Evolutionary conservation across 2,797 vertebrate species (phyloP).

Genomic region (Cetoscarus ocellatus): DNA sequence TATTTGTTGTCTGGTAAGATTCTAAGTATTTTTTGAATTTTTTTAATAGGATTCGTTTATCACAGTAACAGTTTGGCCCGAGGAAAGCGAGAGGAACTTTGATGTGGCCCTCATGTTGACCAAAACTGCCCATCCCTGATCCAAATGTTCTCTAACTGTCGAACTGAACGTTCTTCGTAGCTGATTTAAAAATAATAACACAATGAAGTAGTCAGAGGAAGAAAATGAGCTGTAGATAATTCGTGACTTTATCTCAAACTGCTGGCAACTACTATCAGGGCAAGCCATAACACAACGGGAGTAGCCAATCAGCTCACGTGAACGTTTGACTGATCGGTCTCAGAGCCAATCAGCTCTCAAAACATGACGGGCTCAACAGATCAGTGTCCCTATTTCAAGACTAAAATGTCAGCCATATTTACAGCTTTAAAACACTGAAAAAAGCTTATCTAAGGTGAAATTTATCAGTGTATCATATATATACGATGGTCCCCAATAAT

Average conservation of each 20-base stretch:
- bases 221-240: slow-evolving; percentile 43
- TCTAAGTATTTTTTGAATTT: no score
- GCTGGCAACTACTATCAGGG: slow-evolving; percentile 37
- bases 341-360: slow-evolving; percentile 72
- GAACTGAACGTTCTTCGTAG: neutral
- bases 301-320: slow-evolving; percentile 74
- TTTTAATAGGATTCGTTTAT: no score
- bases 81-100: no score
- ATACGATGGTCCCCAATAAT: no score
- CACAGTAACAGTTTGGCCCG: no score
- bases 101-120: no score
- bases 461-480: neutral
- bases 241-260: slow-evolving; percentile 62
- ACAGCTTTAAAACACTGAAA: slow-evolving; percentile 71
- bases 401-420: slow-evolving; percentile 90
- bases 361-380: slow-evolving; percentile 59
- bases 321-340: slow-evolving; percentile 39
- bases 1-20: no score
- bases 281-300: slow-evolving; percentile 40
- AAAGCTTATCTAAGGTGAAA: slow-evolving; percentile 22
- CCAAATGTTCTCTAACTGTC: neutral
- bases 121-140: no score
- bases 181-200: neutral
- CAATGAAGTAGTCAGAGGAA: neutral
- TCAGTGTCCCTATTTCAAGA: slow-evolving; percentile 77